Conservation (phyloP, 2,888 invertebrate species). For the Calliopum simillimum region DNA sequence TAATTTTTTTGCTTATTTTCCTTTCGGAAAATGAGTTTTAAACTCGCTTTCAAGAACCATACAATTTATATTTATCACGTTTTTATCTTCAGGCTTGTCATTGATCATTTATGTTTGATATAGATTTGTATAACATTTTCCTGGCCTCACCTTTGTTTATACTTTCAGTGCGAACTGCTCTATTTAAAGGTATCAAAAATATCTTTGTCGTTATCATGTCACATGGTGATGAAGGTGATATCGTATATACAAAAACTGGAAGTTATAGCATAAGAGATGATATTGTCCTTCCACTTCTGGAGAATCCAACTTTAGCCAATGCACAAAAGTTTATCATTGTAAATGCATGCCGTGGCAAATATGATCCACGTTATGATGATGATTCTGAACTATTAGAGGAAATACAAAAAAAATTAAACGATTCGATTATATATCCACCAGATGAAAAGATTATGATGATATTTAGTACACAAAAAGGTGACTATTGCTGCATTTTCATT, state of each 20-base stretch:
- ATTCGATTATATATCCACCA: no score
- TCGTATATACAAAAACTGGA: constrained; percentile 22
- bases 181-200: constrained; percentile 2
- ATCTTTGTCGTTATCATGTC: constrained; percentile 15
- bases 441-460: no score
- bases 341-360: constrained; percentile 23
- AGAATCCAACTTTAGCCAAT: constrained; percentile 10
- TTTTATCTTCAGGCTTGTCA: no score
- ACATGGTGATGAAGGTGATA: constrained; percentile 23
- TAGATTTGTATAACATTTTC: no score
- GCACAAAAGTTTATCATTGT: constrained; percentile 15
- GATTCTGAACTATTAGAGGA: background rate
- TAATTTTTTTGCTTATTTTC: no score
- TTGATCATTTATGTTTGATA: no score
- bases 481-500: no score
- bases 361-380: constrained; percentile 13
- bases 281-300: background rate
- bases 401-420: no score
- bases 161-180: background rate
- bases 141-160: background rate
- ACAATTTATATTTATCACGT: no score
- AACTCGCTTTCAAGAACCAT: no score
- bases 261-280: constrained; percentile 20
- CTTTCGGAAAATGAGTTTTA: no score
- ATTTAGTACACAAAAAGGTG: no score